Conservation (phyloP, 2,113 vertebrate genomes). For the Festucalex cinctus region DNA sequence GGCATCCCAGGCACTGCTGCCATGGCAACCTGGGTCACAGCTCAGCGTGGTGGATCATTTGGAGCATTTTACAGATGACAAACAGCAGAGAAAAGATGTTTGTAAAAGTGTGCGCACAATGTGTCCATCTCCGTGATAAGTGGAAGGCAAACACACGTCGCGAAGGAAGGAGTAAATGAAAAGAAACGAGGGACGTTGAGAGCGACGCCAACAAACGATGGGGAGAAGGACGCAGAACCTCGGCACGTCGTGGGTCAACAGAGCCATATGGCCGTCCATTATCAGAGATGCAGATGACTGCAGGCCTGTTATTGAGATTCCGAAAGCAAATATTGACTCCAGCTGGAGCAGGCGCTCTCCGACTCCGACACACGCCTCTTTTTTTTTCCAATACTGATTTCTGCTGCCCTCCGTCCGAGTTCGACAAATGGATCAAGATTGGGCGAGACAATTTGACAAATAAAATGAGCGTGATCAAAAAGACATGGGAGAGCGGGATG, state of each 20-base stretch:
- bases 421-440: slow-evolving; percentile 54
- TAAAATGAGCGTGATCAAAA: slow-evolving; percentile 35
- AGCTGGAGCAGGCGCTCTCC: slow-evolving; percentile 69
- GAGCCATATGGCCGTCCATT: slow-evolving; percentile 81
- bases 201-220: slow-evolving; percentile 34
- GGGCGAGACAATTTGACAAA: slow-evolving; percentile 39
- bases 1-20: slow-evolving; percentile 64
- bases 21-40: slow-evolving; percentile 71
- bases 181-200: slow-evolving; percentile 39
- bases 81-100: slow-evolving; percentile 25
- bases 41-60: slow-evolving; percentile 62
- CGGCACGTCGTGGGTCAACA: slow-evolving; percentile 77
- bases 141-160: slow-evolving; percentile 19
- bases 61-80: slow-evolving; percentile 54
- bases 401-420: slow-evolving; percentile 55
- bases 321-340: slow-evolving; percentile 83
- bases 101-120: slow-evolving; percentile 38
- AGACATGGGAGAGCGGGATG: slow-evolving; percentile 23
- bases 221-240: slow-evolving; percentile 48
- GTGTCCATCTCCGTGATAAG: slow-evolving; percentile 34
- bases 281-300: slow-evolving; percentile 81
- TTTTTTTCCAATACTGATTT: slow-evolving; percentile 64
- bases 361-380: slow-evolving; percentile 65
- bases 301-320: slow-evolving; percentile 80
- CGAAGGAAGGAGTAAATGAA: slow-evolving; percentile 32